These are phyloP conservation scores for Agrotis ipsilon DNA, from an alignment of 2,888 invertebrate species.

Conservation along the genomic window DNA sequence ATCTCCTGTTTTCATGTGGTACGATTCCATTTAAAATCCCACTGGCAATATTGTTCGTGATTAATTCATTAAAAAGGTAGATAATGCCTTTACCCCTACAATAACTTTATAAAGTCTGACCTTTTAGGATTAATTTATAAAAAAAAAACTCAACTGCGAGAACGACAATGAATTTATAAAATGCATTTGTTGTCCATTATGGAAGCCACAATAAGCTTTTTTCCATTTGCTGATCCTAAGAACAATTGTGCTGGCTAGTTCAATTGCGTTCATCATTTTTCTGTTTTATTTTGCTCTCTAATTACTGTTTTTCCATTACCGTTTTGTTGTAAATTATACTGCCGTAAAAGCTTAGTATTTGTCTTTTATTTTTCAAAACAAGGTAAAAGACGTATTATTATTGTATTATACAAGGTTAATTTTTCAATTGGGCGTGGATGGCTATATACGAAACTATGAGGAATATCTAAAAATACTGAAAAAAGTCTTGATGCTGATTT, in stretches of 20 bases:
- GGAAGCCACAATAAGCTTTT: slow-evolving; percentile 42
- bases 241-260: slow-evolving; percentile 33
- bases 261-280: slow-evolving; percentile 23
- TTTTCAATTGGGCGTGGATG: no score
- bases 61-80: neutral
- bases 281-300: slow-evolving; percentile 25
- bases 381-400: slow-evolving; percentile 20
- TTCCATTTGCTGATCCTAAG: slow-evolving; percentile 34
- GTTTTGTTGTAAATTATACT: slow-evolving; percentile 17
- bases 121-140: slow-evolving; percentile 16
- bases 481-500: no score
- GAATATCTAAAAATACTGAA: no score
- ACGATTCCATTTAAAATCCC: neutral
- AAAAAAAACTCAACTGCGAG: slow-evolving; percentile 11
- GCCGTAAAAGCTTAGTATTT: slow-evolving; percentile 1
- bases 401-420: no score
- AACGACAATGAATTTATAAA: slow-evolving; percentile 16
- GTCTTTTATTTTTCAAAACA: slow-evolving; percentile 8
- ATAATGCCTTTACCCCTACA: neutral
- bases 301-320: slow-evolving; percentile 5
- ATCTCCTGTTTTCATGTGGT: neutral
- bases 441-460: no score
- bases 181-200: slow-evolving; percentile 37
- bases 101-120: slow-evolving; percentile 1
- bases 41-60: neutral